Evolutionary conservation across 2,113 vertebrate species (phyloP), one percentile per base, ranked within the genome.

Genomic region (Perca fluviatilis): DNA sequence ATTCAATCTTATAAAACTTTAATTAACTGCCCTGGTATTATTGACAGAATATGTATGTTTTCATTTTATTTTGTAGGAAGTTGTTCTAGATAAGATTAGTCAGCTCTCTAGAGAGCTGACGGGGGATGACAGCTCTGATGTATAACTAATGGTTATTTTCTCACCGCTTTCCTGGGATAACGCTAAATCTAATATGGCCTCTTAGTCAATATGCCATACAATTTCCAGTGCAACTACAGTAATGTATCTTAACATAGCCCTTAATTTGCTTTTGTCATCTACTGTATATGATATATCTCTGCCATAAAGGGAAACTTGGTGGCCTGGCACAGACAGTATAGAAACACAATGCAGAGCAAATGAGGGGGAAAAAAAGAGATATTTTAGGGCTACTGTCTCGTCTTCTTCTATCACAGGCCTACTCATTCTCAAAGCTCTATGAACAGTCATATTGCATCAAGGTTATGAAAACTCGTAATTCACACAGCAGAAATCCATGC

Each of bases 391-490:
- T 0, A 50, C 66, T 54, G 54, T 36, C 19, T 77, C n/a, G 2
- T 80, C 53, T 51, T 40, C 30, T 69, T 56, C 54, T 46, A 27
- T 75, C 77, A 71, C 57, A 47, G 15, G 18, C 66, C 54, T 82
- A 25, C 69, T 70, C 57, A 58, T 54, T 80, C 60, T 79, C 23
- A 67, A 74, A 83, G 72, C 79, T 65, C 76, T 80, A 73, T 68
- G 58, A 68, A 58, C 50, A 73, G 62, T 60, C 63, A 80, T 76
- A 61, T 81, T 81, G 73, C 74, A 86, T 88, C 60, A 74, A 82
- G 78, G 86, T 91, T 92, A 84, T 86, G 80, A 85, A 86, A 91
- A 83, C 51, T 79, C 69, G 80, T 82, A 80, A 88, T 88, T 91
- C 77, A 85, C 71, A 61, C 66, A 63, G 81, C 86, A 89, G 63